Evolutionary conservation across 2,113 vertebrate genomes (phyloP).

Genomic region (Synodontis membranacea): DNA sequence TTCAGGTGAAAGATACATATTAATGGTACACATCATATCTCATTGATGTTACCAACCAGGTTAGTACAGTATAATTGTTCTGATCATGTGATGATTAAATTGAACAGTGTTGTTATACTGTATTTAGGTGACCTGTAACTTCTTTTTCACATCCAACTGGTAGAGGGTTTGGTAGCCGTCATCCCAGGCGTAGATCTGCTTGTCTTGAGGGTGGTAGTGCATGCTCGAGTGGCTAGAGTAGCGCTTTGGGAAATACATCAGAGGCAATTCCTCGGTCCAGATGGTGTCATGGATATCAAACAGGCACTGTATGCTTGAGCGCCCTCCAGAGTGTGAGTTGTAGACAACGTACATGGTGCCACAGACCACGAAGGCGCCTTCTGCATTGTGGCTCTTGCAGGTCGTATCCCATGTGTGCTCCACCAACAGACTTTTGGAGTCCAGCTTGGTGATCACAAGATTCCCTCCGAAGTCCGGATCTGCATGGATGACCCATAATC

Average conservation of each 20-base stretch:
- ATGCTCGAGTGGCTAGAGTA: conserved; percentile 84
- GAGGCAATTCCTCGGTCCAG: conserved; percentile 65
- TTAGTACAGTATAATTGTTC: neutral
- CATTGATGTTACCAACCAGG: neutral
- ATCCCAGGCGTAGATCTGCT: conserved; percentile 90
- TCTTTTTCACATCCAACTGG: conserved; percentile 73
- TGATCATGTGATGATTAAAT: neutral
- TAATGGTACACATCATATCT: neutral
- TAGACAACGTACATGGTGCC: conserved; percentile 89
- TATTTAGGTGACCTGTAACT: conserved; percentile 20
- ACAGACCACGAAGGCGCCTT: conserved; percentile 88
- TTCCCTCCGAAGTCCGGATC: conserved; percentile 79
- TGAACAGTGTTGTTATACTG: neutral
- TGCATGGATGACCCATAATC: conserved; percentile 89
- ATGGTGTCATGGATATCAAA: conserved; percentile 82
- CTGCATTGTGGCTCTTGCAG: conserved; percentile 81
- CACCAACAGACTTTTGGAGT: conserved; percentile 71
- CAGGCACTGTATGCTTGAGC: conserved; percentile 82
- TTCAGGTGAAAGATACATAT: neutral
- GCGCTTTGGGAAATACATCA: conserved; percentile 82
- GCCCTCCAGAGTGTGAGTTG: conserved; percentile 78
- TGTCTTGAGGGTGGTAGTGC: conserved; percentile 86
- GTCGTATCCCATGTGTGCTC: conserved; percentile 86
- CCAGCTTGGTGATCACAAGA: conserved; percentile 86
- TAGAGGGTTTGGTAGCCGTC: conserved; percentile 92